Evolutionary conservation across 2,797 vertebrate species (phyloP).

Genomic region (Lithobates pipiens): DNA sequence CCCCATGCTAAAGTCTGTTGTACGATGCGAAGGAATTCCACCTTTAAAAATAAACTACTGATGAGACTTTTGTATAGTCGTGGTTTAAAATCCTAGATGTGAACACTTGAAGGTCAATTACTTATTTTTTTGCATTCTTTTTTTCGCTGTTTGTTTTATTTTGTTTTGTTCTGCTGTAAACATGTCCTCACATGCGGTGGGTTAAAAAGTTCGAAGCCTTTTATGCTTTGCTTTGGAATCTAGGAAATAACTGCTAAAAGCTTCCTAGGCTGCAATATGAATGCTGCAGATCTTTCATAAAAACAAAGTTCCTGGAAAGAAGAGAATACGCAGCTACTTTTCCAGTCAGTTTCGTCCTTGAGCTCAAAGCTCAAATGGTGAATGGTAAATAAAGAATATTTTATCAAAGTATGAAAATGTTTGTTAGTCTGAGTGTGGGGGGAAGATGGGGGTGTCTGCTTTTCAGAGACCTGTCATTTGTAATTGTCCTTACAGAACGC

Average conservation of each 20-base stretch:
- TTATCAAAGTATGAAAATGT: too few species aligned
- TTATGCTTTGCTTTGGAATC: conserved; percentile 13
- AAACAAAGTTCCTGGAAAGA: conserved; percentile 24
- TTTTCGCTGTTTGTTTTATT: background rate
- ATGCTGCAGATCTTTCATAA: conserved; percentile 2
- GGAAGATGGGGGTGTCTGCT: too few species aligned
- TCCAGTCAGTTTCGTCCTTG: background rate
- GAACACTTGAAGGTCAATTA: background rate
- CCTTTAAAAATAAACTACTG: too few species aligned
- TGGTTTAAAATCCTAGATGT: too few species aligned
- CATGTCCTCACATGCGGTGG: background rate
- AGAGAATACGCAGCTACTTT: background rate
- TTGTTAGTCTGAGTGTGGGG: background rate
- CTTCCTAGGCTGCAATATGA: background rate
- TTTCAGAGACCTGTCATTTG: background rate
- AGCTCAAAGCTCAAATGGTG: background rate
- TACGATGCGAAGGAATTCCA: too few species aligned
- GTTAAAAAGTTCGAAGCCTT: conserved; percentile 36
- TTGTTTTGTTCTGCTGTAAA: background rate
- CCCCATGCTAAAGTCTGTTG: too few species aligned
- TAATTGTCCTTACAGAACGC: background rate
- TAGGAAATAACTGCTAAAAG: conserved; percentile 16
- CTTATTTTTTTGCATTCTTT: background rate
- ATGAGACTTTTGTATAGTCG: too few species aligned
- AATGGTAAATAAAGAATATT: background rate